Base-by-base conservation (phyloP, 2,888 invertebrate genomes). In the Tenthredo notha region DNA sequence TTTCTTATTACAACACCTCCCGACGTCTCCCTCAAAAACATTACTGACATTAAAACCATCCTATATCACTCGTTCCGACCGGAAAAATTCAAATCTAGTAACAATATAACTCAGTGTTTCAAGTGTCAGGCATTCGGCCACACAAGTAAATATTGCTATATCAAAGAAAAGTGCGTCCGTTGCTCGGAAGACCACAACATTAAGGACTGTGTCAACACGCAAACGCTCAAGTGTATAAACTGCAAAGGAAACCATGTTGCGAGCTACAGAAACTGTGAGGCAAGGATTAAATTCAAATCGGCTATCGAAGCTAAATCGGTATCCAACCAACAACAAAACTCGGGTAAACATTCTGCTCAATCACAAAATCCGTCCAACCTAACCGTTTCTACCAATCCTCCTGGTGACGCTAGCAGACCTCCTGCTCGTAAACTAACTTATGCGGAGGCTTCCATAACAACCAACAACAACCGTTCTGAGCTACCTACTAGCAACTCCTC, bases 61-160 rank as follows among this genome's bases (percentile, higher is more conserved):
- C 3, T 74, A 2, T 74, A 15, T 5, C 33, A 74, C 9, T 12
- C 37, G 0, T 74, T 74, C 15, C n/a, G n/a, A 10, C n/a, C 21
- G 6, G 74, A 74, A n/a, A 74, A 74, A 43, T 74, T 40, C 21
- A 15, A 43, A 74, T 37, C 74, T 2, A 33, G 0, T 10, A 21
- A 25, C 10, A 37, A 84, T 9, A 70, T 84, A 6, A 50, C 84
- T 25, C 72, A 84, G 54, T 84, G 84, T 18, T 29, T 43, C 15
- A 18, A 21, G 4, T 84, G 72, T 50, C 72, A 84, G 25, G 29
- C 43, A 2, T 84, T 58, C 84, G 33, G 54, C 2, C 74, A 74
- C 72, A 84, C 84, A 0, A 84, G 74, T 1, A 29, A 21, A 33
- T 74, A 54, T 7, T 74, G 74, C 54, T 10, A 74, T 40, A 84